These are phyloP conservation scores for Chrysemys picta DNA, from an alignment of 2,113 vertebrate species.

Conservation along the genomic window DNA sequence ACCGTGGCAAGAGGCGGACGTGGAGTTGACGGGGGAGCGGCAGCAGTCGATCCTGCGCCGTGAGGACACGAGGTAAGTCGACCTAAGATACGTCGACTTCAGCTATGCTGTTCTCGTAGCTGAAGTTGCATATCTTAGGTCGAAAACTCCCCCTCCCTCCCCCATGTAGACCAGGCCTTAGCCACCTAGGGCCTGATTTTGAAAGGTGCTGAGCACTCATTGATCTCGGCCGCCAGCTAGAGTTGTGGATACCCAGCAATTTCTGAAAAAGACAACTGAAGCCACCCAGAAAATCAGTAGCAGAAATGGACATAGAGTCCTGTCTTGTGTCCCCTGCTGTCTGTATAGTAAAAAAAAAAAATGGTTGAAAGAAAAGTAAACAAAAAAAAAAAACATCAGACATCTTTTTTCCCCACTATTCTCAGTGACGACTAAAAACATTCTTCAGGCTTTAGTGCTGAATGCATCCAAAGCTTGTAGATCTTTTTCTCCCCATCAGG, in stretches of 20 bases:
- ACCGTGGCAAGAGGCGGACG: too few species aligned
- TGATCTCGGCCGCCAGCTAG: background rate
- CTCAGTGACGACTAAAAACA: background rate
- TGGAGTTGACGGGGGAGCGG: too few species aligned
- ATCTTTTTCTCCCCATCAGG: background rate
- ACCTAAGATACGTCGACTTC: too few species aligned
- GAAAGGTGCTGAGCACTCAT: background rate
- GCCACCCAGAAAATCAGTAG: conserved; percentile 12
- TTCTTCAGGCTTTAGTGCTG: background rate
- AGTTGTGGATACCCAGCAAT: background rate
- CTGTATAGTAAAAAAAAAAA: background rate
- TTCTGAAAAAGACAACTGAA: background rate
- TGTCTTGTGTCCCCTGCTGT: background rate
- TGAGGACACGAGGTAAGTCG: too few species aligned
- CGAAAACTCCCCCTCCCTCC: too few species aligned
- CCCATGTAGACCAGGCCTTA: too few species aligned
- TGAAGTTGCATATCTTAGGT: too few species aligned
- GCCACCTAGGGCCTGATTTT: background rate
- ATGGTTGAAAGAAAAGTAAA: conserved; percentile 2
- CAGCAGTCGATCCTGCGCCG: too few species aligned
- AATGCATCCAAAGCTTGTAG: background rate
- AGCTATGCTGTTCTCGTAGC: too few species aligned
- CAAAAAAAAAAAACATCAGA: background rate
- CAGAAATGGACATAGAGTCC: too few species aligned
- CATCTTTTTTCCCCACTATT: background rate